Base-by-base conservation (phyloP, 2,113 vertebrate species). In the Alethe castanea region DNA sequence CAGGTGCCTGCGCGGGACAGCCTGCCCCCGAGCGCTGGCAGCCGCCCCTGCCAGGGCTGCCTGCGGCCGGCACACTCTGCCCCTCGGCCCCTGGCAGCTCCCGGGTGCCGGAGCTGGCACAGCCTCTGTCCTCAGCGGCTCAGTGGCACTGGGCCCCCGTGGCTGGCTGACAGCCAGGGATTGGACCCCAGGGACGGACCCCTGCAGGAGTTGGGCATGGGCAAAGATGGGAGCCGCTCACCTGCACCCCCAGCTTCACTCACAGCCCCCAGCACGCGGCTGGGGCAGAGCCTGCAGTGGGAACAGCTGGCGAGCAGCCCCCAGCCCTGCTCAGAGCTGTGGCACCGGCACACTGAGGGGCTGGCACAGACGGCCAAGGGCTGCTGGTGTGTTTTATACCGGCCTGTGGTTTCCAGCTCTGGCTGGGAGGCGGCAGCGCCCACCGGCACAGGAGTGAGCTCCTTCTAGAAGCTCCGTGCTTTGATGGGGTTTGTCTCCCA, bases 1-100 rank as follows among this genome's bases (percentile, higher is more conserved):
- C 95, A 96, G 95, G 95, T 94, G 96, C 93, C 82, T 86, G 84
- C 70, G 78, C 94, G 86, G 95, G 88, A 79, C 81, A 54, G 90
- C 53, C 90, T 90, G 61, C 86, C 88, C 93, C 67, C 13, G 47
- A 31, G 47, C 52, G 81, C 84, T 60, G 94, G 93, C 97, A 95
- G 97, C 96, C 97, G 86, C 96, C 97, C 89, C 97, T 25, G 48
- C 69, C 66, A 25, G 69, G 3, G 33, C 86, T 8, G 87, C 24
- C 13, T 11, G 70, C 9, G 61, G 53, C 33, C 6, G 14, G 57
- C 66, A 54, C 47, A 14, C 20, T 15, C 17, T 7, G 4, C 7
- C 3, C 4, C 31, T 35, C 16, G 1, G 19, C n/a, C 57, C 40
- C 35, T 1, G 44, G 1, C 14, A 16, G 4, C 26, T 17, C 8